Conservation (phyloP, 37 sponge, comb jelly and placozoan species). For the Tethya wilhelma region DNA sequence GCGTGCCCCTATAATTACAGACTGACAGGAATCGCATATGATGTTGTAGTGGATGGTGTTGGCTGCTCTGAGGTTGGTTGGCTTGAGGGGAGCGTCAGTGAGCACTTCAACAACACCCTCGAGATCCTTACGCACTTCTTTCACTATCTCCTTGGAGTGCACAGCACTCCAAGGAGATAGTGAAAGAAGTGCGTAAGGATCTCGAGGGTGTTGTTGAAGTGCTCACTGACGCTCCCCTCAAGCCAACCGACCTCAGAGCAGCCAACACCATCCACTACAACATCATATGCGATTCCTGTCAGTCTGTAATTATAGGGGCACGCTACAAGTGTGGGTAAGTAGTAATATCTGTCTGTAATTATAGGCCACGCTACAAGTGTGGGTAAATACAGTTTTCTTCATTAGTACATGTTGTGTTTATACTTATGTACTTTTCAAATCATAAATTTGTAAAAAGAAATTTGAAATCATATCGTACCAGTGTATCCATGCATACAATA, state of each 20-base stretch:
- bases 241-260: background rate
- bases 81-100: too few species aligned
- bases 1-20: constrained; percentile 59
- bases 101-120: too few species aligned
- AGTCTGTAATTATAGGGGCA: constrained; percentile 55
- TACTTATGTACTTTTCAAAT: background rate
- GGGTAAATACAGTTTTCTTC: background rate
- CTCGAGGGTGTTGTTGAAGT: background rate
- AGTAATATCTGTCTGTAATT: background rate
- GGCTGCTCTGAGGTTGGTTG: too few species aligned
- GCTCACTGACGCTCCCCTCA: background rate
- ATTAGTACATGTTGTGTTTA: background rate
- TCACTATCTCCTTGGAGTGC: too few species aligned
- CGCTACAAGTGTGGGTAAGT: constrained; percentile 94
- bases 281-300: constrained; percentile 78
- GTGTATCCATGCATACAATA: too few species aligned
- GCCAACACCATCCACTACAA: constrained; percentile 38
- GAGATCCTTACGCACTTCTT: background rate
- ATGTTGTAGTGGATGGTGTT: constrained; percentile 49
- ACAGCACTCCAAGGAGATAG: too few species aligned
- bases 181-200: background rate
- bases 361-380: background rate
- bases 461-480: background rate
- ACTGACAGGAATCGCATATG: constrained; percentile 76
- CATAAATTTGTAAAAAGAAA: background rate